Evolutionary conservation across 2,888 invertebrate species (phyloP).

Genomic region (Candidula unifasciata): DNA sequence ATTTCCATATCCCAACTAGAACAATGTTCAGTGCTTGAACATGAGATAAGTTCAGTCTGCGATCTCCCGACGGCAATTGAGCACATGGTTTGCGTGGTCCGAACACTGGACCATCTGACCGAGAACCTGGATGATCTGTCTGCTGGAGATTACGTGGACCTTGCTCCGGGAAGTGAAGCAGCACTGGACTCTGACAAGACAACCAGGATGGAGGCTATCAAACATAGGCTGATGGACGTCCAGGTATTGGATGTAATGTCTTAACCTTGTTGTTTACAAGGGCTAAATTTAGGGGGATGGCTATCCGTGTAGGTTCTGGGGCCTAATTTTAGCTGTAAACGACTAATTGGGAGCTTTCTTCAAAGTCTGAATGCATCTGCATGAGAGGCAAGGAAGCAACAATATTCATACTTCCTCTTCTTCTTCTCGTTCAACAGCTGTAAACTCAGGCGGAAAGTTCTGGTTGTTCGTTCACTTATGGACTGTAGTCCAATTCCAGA

Average conservation of each 20-base stretch:
- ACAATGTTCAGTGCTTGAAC: conserved; percentile 62
- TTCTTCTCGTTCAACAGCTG: no score
- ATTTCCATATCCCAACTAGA: no score
- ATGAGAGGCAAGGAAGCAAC: no score
- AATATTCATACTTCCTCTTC: no score
- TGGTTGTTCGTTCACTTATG: no score
- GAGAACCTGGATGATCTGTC: conserved; percentile 59
- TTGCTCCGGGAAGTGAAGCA: conserved; percentile 53
- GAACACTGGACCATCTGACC: conserved; percentile 63
- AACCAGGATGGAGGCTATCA: conserved; percentile 21
- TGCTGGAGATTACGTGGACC: conserved; percentile 66
- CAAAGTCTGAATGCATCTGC: no score
- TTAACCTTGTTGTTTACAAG: background rate
- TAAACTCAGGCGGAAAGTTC: no score
- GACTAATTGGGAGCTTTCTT: no score
- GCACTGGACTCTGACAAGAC: conserved; percentile 47
- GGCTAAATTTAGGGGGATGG: no score
- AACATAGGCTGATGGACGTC: background rate
- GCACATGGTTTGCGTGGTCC: conserved; percentile 63
- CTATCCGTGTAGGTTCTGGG: no score
- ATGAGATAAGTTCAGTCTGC: conserved; percentile 62
- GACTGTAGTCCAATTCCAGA: no score
- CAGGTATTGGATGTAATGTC: background rate
- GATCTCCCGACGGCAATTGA: conserved; percentile 39
- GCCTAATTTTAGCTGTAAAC: no score